Evolutionary conservation across 2,888 invertebrate genomes (phyloP), one percentile per base, ranked within the genome.

Genomic region (Macrophya alboannulata): DNA sequence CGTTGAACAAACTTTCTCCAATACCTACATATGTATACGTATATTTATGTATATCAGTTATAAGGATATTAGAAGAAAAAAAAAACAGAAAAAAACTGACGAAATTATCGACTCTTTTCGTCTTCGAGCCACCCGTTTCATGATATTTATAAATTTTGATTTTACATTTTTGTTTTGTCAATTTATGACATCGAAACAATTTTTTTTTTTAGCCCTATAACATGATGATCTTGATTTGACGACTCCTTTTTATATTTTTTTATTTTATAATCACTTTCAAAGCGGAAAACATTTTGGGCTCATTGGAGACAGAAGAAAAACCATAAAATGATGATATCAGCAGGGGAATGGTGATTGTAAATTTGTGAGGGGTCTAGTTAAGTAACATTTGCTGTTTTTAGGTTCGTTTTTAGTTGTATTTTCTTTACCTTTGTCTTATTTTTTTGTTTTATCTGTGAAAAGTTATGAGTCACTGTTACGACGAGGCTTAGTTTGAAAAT

Each of bases 401-500:
- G 31, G 31, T 51, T 51, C 4, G 1, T 17, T 51, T 17, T 17
- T 1, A 3, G 15, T 17, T 51, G 15, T 62, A 3, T 0, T 31
- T 62, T 37, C 0, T 68, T 68, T 68, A 2, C 0, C 31, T 68
- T 5, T 4, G 12, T 68, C 17, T 37, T 5, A 8, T 15, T 68
- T 17, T 12, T 15, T 4, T 68, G 12, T 37, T 37, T 37, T 37
- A 68, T 37, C 37, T 15, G 68, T 37, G 17, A 37, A 68, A 68
- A 68, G 68, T 68, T 17, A 1, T 31, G 37, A 25, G 68, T 68
- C 74, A 43, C 45, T 74, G 43, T 72, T 17, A 37, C 72, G 25
- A 37, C 72, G 25, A 74, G 37, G 40, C 40, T 72, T 74, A 74
- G 74, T 74, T 74, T 74, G 74, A 45, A 74, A 74, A 74, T 45